Percentiles rank a stretch among this genome's conserved stretches.
Conservation (phyloP, 1,140 invertebrate genomes). For the Drosophila tristis region DNA sequence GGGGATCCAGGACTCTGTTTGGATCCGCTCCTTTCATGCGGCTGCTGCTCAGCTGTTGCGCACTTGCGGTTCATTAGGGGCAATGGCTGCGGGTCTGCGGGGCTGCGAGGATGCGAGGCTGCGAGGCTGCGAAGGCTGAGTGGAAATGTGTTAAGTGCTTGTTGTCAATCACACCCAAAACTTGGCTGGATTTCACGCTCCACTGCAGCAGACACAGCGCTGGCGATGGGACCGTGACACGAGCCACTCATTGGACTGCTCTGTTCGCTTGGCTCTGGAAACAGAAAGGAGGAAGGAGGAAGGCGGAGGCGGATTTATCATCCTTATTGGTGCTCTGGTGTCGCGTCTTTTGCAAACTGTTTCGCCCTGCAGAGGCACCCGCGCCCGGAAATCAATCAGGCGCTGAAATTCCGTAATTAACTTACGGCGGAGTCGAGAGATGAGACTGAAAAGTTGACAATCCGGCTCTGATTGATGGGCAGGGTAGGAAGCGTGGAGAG, state of each 20-base stretch:
- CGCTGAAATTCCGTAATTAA: constrained; percentile 72
- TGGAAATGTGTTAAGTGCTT: constrained; percentile 72
- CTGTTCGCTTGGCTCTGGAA: not conserved
- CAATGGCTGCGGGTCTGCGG: constrained; percentile 1
- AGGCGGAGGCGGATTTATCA: not conserved
- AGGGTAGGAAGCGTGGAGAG: not conserved
- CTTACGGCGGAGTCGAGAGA: constrained; percentile 43
- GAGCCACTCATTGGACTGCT: constrained; percentile 1
- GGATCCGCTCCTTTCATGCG: constrained; percentile 24
- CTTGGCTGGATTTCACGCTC: constrained; percentile 60
- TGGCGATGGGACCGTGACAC: constrained; percentile 10
- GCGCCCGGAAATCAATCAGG: constrained; percentile 64
- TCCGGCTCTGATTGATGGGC: constrained; percentile 69
- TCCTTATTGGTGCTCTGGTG: constrained; percentile 12
- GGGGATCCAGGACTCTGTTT: constrained; percentile 14
- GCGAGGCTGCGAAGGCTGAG: not conserved
- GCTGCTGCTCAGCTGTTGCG: constrained; percentile 66
- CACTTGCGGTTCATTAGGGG: constrained; percentile 71
- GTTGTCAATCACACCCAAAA: constrained; percentile 73
- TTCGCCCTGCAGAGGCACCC: constrained; percentile 1
- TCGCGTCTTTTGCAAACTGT: not conserved
- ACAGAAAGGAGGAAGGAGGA: too few species aligned
- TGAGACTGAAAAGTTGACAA: constrained; percentile 63
- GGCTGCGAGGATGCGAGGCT: too few species aligned
- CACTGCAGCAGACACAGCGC: constrained; percentile 20